Evolutionary conservation across 2,888 invertebrate species (phyloP), one percentile per base, ranked within the genome.

Genomic region (Harpalus rufipes): DNA sequence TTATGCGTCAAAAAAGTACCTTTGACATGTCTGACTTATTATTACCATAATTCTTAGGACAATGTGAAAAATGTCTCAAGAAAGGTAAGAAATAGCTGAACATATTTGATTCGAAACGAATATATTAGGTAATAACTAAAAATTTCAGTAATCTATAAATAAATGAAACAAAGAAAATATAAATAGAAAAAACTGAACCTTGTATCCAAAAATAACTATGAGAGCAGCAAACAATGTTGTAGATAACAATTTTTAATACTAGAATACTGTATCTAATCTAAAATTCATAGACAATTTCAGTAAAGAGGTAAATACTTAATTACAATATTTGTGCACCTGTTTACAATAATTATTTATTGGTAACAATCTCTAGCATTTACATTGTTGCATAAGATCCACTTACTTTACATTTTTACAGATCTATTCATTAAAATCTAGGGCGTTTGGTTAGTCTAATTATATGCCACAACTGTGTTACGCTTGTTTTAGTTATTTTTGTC

Each of bases 381-480:
- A 51, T 51, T 51, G 44, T 51, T 51, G 12, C 44, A 51, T 12
- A 51, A 51, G 10, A 12, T 8, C 44, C 44, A 51, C 12, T 51
- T 12, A 51, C 44, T 12, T 32, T 12, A 51, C 10, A 51, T 3
- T 58, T 58, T 58, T 58, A 7, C 59, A 59, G 16, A 59, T 59
- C 14, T 12, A 14, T 16, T 59, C 59, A 59, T 59, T 59, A 59
- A n/a, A 59, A 59, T 59, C 14, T 59, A 59, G 59, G 59, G 6
- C 59, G 59, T n/a, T 59, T 59, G 59, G 16, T 16, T 16, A 14
- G 16, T 59, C 16, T 59, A 59, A 59, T 59, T 59, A 59, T 59
- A 59, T 16, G 6, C 59, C 59, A 56, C 56, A 16, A 59, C 59
- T 59, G 59, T 59, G 59, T 59, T 59, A 59, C 59, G 59, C 14